A percentile compares a stretch with the other conserved stretches of the same genome.
These are phyloP conservation scores for Setophaga petechia DNA, from an alignment of 2,113 vertebrate species.

Conservation along the genomic window DNA sequence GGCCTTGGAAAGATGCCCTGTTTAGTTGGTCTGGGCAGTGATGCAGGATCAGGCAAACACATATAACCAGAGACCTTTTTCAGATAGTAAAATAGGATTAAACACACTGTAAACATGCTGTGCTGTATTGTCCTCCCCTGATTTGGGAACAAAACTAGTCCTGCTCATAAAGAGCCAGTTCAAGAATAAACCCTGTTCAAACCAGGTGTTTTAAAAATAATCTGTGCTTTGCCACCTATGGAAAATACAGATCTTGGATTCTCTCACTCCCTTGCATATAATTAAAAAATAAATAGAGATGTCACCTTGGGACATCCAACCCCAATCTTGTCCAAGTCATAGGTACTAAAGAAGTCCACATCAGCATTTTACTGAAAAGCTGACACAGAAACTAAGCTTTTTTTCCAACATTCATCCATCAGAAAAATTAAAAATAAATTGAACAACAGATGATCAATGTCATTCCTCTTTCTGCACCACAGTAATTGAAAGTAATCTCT, in stretches of 20 bases:
- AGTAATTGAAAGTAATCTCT: not conserved
- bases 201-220: not conserved
- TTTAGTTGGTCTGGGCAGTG: not conserved
- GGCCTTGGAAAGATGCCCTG: not conserved
- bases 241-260: not conserved
- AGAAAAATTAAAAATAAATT: constrained; percentile 20
- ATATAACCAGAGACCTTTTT: not conserved
- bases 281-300: not conserved
- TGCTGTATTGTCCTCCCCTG: rapidly evolving
- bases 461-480: not conserved
- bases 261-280: not conserved
- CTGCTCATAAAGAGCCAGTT: not conserved
- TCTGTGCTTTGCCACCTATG: not conserved
- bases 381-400: not conserved
- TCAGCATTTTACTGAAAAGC: not conserved
- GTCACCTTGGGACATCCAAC: not conserved
- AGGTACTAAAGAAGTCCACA: not conserved
- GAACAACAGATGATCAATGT: not conserved
- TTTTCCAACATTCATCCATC: not conserved
- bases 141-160: not conserved
- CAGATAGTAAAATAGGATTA: not conserved
- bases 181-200: not conserved
- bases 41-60: not conserved
- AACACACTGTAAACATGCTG: not conserved
- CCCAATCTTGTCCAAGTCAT: not conserved